phyloP scores from a whole-genome alignment of 92 coral and sea anemone genomes.

The Porites evermanni region DNA sequence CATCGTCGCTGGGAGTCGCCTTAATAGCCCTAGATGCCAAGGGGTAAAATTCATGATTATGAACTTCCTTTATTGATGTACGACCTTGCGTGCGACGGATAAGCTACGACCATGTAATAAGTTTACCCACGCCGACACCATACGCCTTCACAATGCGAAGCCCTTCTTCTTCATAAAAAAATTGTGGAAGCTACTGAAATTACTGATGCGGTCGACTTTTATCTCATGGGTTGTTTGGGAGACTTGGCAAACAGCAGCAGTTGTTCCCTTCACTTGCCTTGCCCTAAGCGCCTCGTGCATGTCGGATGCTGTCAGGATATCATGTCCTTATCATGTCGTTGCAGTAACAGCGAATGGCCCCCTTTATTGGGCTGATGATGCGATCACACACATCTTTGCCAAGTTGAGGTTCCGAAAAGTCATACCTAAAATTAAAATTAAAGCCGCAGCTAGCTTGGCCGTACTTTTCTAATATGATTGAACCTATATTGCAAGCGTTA shows the following conservation, averaged over 20 bases:
- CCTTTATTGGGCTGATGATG: constrained; percentile 52
- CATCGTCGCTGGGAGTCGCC: too few species aligned
- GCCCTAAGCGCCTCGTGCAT: constrained; percentile 67
- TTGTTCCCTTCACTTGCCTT: constrained; percentile 61
- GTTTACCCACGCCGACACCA: constrained; percentile 54
- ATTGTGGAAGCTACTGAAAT: constrained; percentile 64
- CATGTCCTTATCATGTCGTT: constrained; percentile 69
- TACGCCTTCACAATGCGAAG: constrained; percentile 56
- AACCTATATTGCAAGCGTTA: background rate
- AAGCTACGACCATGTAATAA: constrained; percentile 45
- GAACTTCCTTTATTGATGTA: constrained; percentile 41
- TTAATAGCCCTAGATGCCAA: too few species aligned
- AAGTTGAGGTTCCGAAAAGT: constrained; percentile 14
- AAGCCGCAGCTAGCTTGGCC: background rate
- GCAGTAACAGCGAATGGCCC: constrained; percentile 55
- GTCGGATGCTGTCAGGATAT: constrained; percentile 58
- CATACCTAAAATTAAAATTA: constrained; percentile 49
- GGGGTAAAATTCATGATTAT: background rate
- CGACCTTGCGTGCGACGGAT: constrained; percentile 36
- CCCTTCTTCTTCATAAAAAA: constrained; percentile 56
- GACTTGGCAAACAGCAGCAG: constrained; percentile 74
- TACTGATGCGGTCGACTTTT: constrained; percentile 44
- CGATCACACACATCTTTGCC: constrained; percentile 43
- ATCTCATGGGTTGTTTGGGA: constrained; percentile 27
- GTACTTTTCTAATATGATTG: too few species aligned